These are phyloP conservation scores for Onychomys torridus DNA, from an alignment of 2,797 vertebrate genomes.

Conservation along the genomic window DNA sequence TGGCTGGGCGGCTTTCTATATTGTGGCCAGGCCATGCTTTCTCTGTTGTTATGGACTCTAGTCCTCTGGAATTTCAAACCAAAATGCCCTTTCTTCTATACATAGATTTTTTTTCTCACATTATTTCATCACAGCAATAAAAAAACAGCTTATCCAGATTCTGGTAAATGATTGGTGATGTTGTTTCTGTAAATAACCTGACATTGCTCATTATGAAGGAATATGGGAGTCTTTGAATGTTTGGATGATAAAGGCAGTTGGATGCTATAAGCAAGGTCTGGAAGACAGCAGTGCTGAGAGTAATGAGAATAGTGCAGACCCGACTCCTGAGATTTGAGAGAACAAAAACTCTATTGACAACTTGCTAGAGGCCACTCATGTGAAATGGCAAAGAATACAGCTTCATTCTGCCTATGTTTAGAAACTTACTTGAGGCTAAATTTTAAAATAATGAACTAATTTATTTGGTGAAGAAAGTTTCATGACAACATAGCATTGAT, in stretches of 20 bases:
- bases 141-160: too few species aligned
- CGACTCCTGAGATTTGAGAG: background rate
- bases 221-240: background rate
- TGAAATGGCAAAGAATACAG: background rate
- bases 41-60: background rate
- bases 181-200: background rate
- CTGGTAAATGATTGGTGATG: too few species aligned
- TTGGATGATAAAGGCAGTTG: background rate
- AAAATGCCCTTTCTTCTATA: background rate
- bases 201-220: background rate
- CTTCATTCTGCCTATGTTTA: background rate
- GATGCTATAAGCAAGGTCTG: background rate
- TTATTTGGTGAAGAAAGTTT: background rate
- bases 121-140: background rate
- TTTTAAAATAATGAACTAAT: background rate
- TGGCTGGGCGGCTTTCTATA: too few species aligned
- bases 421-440: background rate
- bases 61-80: background rate
- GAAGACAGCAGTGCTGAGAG: background rate
- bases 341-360: background rate
- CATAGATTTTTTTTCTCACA: background rate
- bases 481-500: background rate
- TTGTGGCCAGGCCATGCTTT: background rate
- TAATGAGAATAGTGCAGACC: background rate
- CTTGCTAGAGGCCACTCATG: background rate